A percentile compares a stretch with the other conserved stretches of the same genome.
Conservation (phyloP, 2,888 invertebrate genomes). For the Epinotia brunnichana region DNA sequence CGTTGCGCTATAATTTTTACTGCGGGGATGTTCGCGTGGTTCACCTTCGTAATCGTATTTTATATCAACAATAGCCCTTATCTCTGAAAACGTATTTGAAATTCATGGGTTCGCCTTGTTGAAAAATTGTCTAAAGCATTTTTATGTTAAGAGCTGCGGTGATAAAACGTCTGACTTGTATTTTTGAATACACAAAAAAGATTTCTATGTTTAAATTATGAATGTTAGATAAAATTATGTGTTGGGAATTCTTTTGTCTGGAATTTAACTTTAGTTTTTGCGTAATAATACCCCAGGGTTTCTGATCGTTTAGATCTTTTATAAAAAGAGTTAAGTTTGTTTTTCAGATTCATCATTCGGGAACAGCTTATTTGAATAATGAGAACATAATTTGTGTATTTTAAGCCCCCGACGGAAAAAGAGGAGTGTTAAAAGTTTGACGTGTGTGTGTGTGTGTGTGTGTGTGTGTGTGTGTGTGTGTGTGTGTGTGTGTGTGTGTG, state of each 20-base stretch:
- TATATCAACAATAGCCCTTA: constrained; percentile 79
- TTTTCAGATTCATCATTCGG: too few species aligned
- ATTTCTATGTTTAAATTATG: constrained; percentile 35
- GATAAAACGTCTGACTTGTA: constrained; percentile 50
- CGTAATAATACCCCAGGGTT: background rate
- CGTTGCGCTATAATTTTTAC: constrained; percentile 81
- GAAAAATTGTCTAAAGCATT: constrained; percentile 75
- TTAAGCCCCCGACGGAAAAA: too few species aligned
- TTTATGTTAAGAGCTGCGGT: constrained; percentile 67
- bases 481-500: too few species aligned
- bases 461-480: too few species aligned
- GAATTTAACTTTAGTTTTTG: constrained; percentile 9
- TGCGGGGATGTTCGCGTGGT: constrained; percentile 73
- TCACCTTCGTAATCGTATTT: constrained; percentile 78
- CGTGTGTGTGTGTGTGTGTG: too few species aligned
- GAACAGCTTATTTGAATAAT: too few species aligned
- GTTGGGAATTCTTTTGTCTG: constrained; percentile 22
- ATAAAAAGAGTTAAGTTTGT: background rate
- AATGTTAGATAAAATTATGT: constrained; percentile 29
- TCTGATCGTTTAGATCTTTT: background rate
- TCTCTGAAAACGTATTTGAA: constrained; percentile 79
- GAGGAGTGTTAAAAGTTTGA: too few species aligned
- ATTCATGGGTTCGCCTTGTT: constrained; percentile 75
- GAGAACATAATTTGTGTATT: too few species aligned
- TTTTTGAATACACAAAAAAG: constrained; percentile 41